Base-by-base conservation (phyloP, 2,113 vertebrate species). In the Myodes glareolus region DNA sequence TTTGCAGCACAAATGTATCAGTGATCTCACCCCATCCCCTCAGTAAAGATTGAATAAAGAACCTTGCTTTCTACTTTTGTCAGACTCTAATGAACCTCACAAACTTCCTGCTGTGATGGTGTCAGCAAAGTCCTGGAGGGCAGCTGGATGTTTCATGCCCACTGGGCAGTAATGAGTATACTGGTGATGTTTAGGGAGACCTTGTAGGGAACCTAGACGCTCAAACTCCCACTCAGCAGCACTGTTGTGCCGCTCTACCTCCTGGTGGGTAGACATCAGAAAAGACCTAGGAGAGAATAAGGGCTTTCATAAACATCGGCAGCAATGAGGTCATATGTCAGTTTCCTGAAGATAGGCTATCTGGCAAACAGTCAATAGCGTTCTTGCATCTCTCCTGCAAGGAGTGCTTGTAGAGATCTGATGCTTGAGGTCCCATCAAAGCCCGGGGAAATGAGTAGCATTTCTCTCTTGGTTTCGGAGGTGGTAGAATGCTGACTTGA, bases 371-470 rank as follows among this genome's bases (percentile, higher is more conserved):
- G 1, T 19, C 33, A 16, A 4, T 21, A 70, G 50, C 9, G 5
- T 82, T 2, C 31, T 25, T 82, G 13, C 0, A 25, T 17, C 16
- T 65, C 17, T 13, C 16, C 19, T 21, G 7, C 16, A 27, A 50
- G 2, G 9, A 2, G 21, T 16, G 14, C 63, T 1, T 33, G 10
- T 5, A 42, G 31, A 86, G 87, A 8, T 21, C 19, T 63, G 9
- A 5, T 0, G 10, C 1, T 21, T 39, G 25, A 19, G 42, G 3
- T 81, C 17, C 16, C 4, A 39, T 11, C 1, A 50, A 10, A 27
- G 16, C 29, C 14, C 61, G 25, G 31, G 3, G 25, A 72, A 29
- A 91, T 16, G 39, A 7, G 29, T 1, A 73, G 9, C 2, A 21
- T 12, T 68, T 8, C 5, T 3, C 23, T 10, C 0, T 8, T 1